A percentile compares a stretch with the other conserved stretches of the same genome.
These are phyloP conservation scores for Ctenodactylus gundi DNA, from an alignment of 2,113 vertebrate genomes.

Conservation along the genomic window DNA sequence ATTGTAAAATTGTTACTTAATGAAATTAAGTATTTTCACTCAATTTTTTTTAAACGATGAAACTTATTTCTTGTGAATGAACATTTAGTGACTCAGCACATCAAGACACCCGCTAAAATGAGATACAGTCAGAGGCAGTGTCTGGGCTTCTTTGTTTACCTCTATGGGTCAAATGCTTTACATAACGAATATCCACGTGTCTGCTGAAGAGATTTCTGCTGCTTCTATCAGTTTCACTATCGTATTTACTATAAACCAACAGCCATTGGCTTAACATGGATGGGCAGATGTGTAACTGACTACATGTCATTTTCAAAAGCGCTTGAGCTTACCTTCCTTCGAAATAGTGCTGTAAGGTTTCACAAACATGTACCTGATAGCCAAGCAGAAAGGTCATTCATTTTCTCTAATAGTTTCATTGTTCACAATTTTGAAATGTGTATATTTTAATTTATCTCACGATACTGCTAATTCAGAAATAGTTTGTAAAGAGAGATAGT, in stretches of 20 bases:
- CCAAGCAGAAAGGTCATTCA: neutral
- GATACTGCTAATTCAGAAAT: neutral
- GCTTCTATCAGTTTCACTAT: neutral
- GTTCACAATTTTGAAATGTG: neutral
- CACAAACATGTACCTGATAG: neutral
- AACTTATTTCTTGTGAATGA: neutral
- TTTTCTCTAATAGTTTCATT: neutral
- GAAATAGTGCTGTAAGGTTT: neutral
- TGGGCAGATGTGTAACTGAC: neutral
- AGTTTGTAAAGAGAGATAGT: neutral
- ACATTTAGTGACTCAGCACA: neutral
- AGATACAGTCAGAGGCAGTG: neutral
- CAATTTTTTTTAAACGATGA: neutral
- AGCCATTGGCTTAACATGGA: neutral
- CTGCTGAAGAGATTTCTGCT: neutral
- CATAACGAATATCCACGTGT: fast-evolving
- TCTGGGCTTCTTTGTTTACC: neutral
- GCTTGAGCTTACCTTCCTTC: neutral
- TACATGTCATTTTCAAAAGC: neutral
- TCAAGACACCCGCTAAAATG: neutral
- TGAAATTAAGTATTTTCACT: neutral
- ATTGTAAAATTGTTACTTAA: neutral
- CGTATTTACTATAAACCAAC: neutral
- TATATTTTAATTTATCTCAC: neutral
- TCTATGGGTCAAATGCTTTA: neutral